Evolutionary conservation across 2,113 vertebrate species (phyloP).

Genomic region (Cervus canadensis): DNA sequence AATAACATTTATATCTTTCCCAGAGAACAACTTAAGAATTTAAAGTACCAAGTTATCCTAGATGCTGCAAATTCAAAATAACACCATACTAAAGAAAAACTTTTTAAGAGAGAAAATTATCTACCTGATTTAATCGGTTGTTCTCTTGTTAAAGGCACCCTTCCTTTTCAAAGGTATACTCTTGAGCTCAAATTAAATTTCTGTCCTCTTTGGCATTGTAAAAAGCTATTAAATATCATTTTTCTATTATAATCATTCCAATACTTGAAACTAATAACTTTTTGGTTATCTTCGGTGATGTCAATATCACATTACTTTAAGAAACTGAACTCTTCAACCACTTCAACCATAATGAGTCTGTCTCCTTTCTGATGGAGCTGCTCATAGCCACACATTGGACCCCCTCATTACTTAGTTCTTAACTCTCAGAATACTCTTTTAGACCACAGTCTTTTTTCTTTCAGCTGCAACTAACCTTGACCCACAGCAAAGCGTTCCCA

Average conservation of each 20-base stretch:
- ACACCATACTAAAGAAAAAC: not conserved
- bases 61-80: not conserved
- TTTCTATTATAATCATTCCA: slow-evolving; percentile 21
- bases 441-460: not conserved
- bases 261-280: not conserved
- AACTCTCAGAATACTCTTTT: not conserved
- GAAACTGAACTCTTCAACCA: not conserved
- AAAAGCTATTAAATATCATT: not conserved
- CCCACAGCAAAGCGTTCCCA: not conserved
- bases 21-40: not conserved
- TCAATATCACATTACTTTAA: not conserved
- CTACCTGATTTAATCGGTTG: not conserved
- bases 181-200: slow-evolving; percentile 43
- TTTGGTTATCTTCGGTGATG: not conserved
- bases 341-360: not conserved
- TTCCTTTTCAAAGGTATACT: not conserved
- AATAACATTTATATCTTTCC: not conserved
- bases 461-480: not conserved
- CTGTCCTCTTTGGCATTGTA: not conserved
- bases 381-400: not conserved
- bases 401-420: not conserved
- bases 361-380: not conserved
- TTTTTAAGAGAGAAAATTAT: not conserved
- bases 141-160: not conserved
- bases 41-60: not conserved